phyloP scores from a whole-genome alignment of 1,140 invertebrate species.

The Dendrolimus kikuchii region DNA sequence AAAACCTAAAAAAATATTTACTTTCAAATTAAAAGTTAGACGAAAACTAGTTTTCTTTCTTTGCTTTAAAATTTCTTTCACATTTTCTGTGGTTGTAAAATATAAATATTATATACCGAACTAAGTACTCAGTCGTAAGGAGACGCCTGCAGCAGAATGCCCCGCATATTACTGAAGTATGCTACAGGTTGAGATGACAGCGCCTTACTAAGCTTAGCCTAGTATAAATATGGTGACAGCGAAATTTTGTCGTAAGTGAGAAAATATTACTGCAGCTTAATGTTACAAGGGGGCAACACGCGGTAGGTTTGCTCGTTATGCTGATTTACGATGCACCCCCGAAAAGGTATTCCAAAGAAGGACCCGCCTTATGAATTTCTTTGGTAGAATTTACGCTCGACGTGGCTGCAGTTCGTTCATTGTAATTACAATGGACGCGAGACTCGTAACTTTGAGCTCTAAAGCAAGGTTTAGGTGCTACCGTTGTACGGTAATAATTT shows the following conservation, averaged over 20 bases:
- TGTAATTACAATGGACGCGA: too few species aligned
- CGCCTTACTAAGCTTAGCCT: constrained; percentile 35
- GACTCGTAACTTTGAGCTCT: too few species aligned
- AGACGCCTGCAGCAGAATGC: background rate
- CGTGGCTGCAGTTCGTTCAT: background rate
- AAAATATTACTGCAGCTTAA: constrained; percentile 67
- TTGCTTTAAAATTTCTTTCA: background rate
- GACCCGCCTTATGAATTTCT: constrained; percentile 35
- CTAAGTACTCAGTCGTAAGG: too few species aligned
- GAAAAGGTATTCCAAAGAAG: constrained; percentile 51
- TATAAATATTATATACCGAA: too few species aligned
- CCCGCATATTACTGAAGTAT: constrained; percentile 26
- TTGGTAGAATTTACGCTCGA: constrained; percentile 21
- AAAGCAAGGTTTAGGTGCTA: too few species aligned
- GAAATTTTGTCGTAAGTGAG: constrained; percentile 64
- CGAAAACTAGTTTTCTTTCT: background rate
- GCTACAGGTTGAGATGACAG: constrained; percentile 39
- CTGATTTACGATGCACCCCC: constrained; percentile 57
- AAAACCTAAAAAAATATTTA: too few species aligned
- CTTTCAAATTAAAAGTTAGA: background rate
- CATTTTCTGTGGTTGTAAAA: too few species aligned
- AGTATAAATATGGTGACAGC: constrained; percentile 54
- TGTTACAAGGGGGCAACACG: constrained; percentile 53
- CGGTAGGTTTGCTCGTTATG: constrained; percentile 57
- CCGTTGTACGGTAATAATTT: too few species aligned